A percentile compares a stretch with the other conserved stretches of the same genome.
Conservation (phyloP, 2,888 invertebrate species). For the Hedya salicella region DNA sequence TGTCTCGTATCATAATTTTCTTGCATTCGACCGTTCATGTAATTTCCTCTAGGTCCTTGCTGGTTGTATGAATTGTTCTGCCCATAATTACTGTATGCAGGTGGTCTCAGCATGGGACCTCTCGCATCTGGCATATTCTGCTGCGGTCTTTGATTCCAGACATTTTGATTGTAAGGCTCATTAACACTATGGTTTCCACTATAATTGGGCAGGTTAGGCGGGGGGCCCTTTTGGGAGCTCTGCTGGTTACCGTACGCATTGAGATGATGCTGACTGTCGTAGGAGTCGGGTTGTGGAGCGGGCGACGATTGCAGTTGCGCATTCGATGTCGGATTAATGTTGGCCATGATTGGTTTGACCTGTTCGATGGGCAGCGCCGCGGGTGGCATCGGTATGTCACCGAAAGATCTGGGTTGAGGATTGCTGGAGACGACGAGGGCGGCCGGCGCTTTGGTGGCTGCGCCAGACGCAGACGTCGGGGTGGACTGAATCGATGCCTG, state of each 20-base stretch:
- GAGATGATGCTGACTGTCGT: conserved; percentile 8
- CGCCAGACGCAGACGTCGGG: conserved; percentile 47
- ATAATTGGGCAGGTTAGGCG: conserved; percentile 14
- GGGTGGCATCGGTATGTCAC: conserved; percentile 58
- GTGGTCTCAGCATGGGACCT: conserved; percentile 29
- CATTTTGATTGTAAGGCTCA: conserved; percentile 10
- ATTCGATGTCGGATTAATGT: background rate
- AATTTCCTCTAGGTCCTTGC: conserved; percentile 58
- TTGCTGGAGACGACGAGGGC: conserved; percentile 60
- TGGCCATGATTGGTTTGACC: conserved; percentile 40
- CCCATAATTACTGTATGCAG: conserved; percentile 43
- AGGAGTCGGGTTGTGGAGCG: conserved; percentile 5
- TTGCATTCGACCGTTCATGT: conserved; percentile 56
- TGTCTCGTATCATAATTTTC: conserved; percentile 51
- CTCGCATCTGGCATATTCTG: conserved; percentile 32
- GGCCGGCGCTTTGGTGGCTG: conserved; percentile 46
- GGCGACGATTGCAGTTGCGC: no score
- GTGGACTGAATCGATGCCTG: conserved; percentile 71
- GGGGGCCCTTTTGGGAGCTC: conserved; percentile 1
- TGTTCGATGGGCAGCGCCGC: conserved; percentile 22
- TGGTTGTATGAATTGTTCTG: conserved; percentile 48
- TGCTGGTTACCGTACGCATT: conserved; percentile 12
- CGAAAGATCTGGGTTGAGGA: conserved; percentile 71
- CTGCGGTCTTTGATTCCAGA: conserved; percentile 47
- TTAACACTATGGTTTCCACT: conserved; percentile 24